Percentiles rank a stretch among this genome's conserved stretches.
Conservation (phyloP, 2,888 invertebrate species). For the Hipparchia sbordonii region DNA sequence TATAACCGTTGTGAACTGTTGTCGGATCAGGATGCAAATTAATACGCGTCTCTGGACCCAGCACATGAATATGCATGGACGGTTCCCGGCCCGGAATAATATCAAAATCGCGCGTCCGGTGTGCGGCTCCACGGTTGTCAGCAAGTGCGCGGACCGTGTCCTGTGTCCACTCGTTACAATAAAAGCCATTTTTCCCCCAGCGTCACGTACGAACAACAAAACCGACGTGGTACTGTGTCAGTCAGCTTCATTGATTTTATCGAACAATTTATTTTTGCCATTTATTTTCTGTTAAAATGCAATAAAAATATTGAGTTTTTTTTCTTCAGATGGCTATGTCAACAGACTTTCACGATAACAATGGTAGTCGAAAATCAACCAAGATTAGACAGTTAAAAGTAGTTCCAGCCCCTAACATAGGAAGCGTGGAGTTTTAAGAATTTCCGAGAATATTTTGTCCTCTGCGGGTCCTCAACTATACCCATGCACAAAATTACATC, state of each 20-base stretch:
- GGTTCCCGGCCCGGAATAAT: constrained; percentile 47
- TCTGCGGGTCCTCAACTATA: too few species aligned
- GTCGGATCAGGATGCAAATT: constrained; percentile 77
- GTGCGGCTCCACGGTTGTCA: constrained; percentile 37
- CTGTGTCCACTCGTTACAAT: constrained; percentile 33
- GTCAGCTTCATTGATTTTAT: constrained; percentile 13
- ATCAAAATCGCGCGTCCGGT: constrained; percentile 44
- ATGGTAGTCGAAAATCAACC: too few species aligned
- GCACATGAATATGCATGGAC: constrained; percentile 78
- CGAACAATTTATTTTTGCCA: constrained; percentile 3
- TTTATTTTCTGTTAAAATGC: not conserved
- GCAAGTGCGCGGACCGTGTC: constrained; percentile 28
- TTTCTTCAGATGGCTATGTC: too few species aligned
- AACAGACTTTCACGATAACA: too few species aligned
- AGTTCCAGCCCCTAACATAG: too few species aligned
- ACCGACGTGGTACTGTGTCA: not conserved
- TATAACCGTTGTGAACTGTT: constrained; percentile 64
- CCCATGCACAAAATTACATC: too few species aligned
- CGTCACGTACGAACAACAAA: not conserved
- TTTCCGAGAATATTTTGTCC: too few species aligned
- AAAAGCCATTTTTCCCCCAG: constrained; percentile 26
- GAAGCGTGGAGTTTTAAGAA: too few species aligned
- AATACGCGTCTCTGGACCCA: constrained; percentile 76
- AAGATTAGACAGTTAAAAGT: too few species aligned
- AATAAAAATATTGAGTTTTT: not conserved